Evolutionary conservation across 1,140 invertebrate species (phyloP), one percentile per base, ranked within the genome.

Genomic region (Odontomachus brunneus): DNA sequence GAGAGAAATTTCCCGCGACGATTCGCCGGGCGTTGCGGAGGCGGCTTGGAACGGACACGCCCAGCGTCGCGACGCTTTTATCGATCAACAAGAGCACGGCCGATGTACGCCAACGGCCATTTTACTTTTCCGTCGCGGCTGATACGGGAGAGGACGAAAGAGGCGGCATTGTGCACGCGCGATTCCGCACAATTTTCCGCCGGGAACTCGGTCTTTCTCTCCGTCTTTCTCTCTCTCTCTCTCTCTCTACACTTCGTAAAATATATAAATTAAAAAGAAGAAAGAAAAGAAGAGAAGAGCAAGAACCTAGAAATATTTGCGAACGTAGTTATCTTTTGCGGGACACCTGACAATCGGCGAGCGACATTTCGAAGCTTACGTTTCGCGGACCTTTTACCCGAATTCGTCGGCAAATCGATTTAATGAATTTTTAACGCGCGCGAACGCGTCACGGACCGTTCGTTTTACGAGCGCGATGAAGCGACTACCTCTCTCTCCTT

Each of bases 1-100:
- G 38, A 89, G 83, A 84, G 38, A 44, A 44, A 44, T 44, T 44
- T 44, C 84, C 82, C 83, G 69, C 76, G 83, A 84, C 82, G 86
- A 87, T 88, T 88, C 84, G 86, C 82, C 73, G 88, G 84, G 83
- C 86, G 84, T 88, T 84, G 83, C 88, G 87, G 75, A 88, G 91
- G 89, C 84, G 88, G 90, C 84, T 85, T 85, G 89, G 84, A 85
- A 55, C 86, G 87, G 91, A 92, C 91, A 92, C 91, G 91, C 91
- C 91, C 91, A 92, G 90, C 91, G 91, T 92, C 91, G 91, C 91
- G 91, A 92, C 91, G 91, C 90, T 90, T 88, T 91, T 92, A 92
- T 92, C 91, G 91, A 92, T 92, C 91, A 92, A 91, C 84, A 82
- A 53, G 72, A 85, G 62, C 81, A 83, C 78, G 66, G 84, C 72